These are phyloP conservation scores for Epizoanthus ramosus DNA, from an alignment of 92 coral and sea anemone genomes.

Conservation along the genomic window DNA sequence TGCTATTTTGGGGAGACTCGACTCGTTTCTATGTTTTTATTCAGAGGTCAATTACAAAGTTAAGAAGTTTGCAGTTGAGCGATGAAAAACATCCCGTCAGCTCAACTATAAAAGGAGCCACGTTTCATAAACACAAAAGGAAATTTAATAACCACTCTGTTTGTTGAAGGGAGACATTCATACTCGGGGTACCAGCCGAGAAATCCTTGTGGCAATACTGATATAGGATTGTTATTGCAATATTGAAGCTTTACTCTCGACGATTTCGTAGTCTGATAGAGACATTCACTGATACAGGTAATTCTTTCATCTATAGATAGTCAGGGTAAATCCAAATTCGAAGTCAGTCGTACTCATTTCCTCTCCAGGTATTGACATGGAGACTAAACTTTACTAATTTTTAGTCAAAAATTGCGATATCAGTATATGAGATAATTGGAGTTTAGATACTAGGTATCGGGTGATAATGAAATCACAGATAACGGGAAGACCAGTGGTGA, in stretches of 20 bases:
- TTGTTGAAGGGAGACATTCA: not conserved
- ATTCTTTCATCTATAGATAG: not conserved
- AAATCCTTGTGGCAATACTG: not conserved
- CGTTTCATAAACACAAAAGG: not conserved
- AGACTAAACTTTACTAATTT: not conserved
- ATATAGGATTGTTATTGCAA: not conserved
- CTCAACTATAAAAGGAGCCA: slow-evolving; percentile 10
- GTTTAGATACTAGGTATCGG: not conserved
- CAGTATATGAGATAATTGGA: not conserved
- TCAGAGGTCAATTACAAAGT: slow-evolving; percentile 31
- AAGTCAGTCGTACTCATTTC: not conserved
- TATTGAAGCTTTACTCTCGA: not conserved
- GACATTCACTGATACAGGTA: not conserved
- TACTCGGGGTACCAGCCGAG: not conserved
- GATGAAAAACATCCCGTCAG: slow-evolving; percentile 14
- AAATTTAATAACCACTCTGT: not conserved
- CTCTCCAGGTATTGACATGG: not conserved
- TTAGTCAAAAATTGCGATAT: not conserved
- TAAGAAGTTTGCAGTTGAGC: slow-evolving; percentile 12
- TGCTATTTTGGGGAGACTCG: not conserved
- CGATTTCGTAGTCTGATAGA: not conserved
- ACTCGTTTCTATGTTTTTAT: not conserved
- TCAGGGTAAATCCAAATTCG: too few relatives aligned
- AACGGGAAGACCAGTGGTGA: not conserved
- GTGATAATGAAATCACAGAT: too few relatives aligned